Base-by-base conservation (phyloP, 1,140 invertebrate genomes). In the Tetragonula clypearis region DNA sequence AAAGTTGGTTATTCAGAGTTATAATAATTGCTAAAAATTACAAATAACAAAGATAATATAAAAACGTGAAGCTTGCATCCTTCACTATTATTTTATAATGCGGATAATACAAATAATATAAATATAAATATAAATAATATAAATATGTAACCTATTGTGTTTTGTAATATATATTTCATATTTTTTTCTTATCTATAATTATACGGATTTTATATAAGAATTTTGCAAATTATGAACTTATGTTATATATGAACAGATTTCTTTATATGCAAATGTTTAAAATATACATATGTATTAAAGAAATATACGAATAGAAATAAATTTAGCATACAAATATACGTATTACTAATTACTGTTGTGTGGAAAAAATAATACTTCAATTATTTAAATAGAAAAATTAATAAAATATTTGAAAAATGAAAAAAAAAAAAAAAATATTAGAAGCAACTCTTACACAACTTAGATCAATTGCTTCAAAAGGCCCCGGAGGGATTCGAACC, bases 401-500 rank as follows among this genome's bases (percentile, higher is more conserved):
- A 49, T 49, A 49, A 49, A 49, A 8, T 8, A 49, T 49, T 49
- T 8, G 41, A 49, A 49, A 49, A 49, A 66, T 26, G 1, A 26
- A 66, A 66, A 66, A 66, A 65, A 26, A 66, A 66, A 66, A 66
- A 65, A 23, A 23, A 26, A 15, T 15, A 26, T 49, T 49, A 49
- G 3, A 78, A 78, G 41, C 60, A 79, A 78, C 19, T 19, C 8
- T n/a, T n/a, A n/a, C n/a, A 6, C 30, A 6, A 65, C 12, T 5
- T 5, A 73, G 0, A 23, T 23, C 1, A 49, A 17, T 41, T 23
- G 12, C 17, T 26, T 41, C 80, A 66, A 66, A 66, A 92, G 92
- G 92, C 92, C 88, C 91, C 92, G 92, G 92, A 87, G 92, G 92
- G 92, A 93, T 92, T 93, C 92, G 92, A 93, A 93, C 92, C 92